Evolutionary conservation across 2,888 invertebrate genomes (phyloP).

Genomic region (Cistogaster globosa): DNA sequence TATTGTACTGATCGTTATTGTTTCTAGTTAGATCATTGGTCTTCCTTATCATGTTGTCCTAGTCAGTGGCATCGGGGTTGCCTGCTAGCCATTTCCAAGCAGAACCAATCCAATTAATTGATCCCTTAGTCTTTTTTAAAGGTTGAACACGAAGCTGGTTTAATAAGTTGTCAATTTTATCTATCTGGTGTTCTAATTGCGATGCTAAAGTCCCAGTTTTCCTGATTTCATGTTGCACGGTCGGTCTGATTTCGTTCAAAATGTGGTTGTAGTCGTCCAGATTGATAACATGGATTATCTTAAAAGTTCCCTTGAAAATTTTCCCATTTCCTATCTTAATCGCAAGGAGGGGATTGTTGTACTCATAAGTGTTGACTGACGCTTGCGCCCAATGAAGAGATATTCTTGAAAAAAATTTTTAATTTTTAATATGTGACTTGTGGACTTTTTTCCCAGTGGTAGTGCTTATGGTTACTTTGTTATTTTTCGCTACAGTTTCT

Average conservation of each 20-base stretch:
- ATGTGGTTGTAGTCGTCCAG: constrained; percentile 9
- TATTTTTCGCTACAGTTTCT: too few relatives aligned
- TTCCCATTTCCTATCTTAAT: constrained; percentile 21
- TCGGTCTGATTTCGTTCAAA: constrained; percentile 17
- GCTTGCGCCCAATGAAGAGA: constrained; percentile 19
- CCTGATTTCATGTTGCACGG: constrained; percentile 6
- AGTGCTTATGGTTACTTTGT: too few relatives aligned
- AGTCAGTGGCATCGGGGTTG: constrained; percentile 25
- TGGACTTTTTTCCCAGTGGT: too few relatives aligned
- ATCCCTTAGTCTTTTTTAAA: constrained; percentile 22
- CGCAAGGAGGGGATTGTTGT: neutral
- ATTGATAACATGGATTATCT: constrained; percentile 10
- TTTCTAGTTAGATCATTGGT: constrained; percentile 3
- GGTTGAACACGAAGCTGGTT: constrained; percentile 43
- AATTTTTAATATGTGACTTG: neutral
- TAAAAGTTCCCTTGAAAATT: constrained; percentile 21
- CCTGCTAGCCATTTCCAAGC: constrained; percentile 53
- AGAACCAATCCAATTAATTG: constrained; percentile 59
- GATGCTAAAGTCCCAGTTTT: constrained; percentile 1
- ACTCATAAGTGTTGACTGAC: constrained; percentile 30
- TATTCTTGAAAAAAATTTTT: constrained; percentile 13
- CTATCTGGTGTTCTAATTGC: constrained; percentile 39
- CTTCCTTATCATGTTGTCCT: constrained; percentile 1
- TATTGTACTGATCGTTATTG: too few relatives aligned
- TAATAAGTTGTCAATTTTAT: constrained; percentile 42